Evolutionary conservation across 2,113 vertebrate genomes (phyloP).

Genomic region (Coptodon rendalli): DNA sequence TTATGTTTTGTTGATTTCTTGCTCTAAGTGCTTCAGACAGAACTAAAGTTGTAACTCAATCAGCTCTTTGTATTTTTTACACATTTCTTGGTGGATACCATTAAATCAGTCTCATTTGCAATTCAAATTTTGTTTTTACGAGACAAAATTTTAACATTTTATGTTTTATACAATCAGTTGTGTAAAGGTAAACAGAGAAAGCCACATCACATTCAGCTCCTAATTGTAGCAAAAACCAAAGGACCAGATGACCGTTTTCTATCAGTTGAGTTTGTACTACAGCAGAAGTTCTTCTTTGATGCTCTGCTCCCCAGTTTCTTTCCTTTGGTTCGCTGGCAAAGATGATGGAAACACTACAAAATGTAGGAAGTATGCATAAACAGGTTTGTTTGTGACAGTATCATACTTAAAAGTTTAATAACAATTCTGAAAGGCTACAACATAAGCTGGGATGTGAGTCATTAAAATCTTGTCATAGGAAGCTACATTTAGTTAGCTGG

Average conservation of each 20-base stretch:
- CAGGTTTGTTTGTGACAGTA: neutral
- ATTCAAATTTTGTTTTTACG: neutral
- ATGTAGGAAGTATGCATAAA: neutral
- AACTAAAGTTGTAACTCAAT: neutral
- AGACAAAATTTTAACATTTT: neutral
- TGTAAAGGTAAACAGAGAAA: neutral
- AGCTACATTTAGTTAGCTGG: neutral
- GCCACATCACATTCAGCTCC: neutral
- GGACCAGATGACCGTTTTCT: neutral
- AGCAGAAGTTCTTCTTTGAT: neutral
- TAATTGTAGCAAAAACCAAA: neutral
- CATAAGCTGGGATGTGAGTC: neutral
- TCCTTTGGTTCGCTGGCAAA: constrained; percentile 14
- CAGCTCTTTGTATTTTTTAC: neutral
- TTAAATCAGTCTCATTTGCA: neutral
- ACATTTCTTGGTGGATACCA: neutral
- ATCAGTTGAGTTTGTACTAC: neutral
- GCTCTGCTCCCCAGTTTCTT: neutral
- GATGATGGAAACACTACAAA: constrained; percentile 30
- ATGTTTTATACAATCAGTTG: neutral
- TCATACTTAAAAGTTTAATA: neutral
- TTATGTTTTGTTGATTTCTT: neutral
- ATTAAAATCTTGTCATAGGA: neutral
- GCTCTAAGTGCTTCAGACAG: neutral
- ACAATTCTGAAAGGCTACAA: neutral